phyloP scores from a whole-genome alignment of 2,113 vertebrate genomes.

The Heloderma charlesbogerti region DNA sequence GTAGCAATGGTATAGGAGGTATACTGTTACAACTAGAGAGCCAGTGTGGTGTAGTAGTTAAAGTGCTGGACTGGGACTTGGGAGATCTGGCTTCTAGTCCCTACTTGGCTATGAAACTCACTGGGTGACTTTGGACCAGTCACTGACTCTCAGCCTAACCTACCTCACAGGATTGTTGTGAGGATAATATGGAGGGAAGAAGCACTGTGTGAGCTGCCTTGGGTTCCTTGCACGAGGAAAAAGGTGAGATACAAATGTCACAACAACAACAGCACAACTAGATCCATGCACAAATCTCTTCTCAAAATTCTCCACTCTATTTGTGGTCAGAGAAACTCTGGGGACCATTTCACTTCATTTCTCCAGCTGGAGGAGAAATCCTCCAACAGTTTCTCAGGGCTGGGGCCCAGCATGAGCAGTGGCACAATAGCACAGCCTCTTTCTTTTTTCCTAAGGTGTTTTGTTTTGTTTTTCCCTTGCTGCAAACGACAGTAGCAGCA shows the following conservation, averaged over 20 bases:
- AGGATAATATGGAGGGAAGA: no score
- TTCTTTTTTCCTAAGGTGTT: neutral
- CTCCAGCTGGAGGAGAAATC: neutral
- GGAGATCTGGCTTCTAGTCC: no score
- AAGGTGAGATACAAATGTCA: no score
- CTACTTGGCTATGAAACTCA: no score
- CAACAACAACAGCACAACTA: no score
- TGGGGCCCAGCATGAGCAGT: neutral
- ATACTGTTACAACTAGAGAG: neutral
- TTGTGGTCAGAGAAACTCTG: neutral
- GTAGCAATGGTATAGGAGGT: neutral
- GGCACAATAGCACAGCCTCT: neutral
- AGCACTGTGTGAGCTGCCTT: no score
- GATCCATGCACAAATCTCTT: neutral
- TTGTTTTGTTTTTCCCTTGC: neutral
- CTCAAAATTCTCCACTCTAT: neutral
- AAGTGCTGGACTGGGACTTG: no score
- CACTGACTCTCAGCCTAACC: no score
- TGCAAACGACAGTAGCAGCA: neutral
- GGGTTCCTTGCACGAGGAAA: no score
- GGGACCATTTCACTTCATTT: neutral
- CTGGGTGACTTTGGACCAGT: no score
- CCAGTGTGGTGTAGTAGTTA: no score
- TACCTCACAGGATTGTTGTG: no score
- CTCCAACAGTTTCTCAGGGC: neutral